Evolutionary conservation across 2,113 vertebrate species (phyloP), one percentile per base, ranked within the genome.

Genomic region (Rhineura floridana): DNA sequence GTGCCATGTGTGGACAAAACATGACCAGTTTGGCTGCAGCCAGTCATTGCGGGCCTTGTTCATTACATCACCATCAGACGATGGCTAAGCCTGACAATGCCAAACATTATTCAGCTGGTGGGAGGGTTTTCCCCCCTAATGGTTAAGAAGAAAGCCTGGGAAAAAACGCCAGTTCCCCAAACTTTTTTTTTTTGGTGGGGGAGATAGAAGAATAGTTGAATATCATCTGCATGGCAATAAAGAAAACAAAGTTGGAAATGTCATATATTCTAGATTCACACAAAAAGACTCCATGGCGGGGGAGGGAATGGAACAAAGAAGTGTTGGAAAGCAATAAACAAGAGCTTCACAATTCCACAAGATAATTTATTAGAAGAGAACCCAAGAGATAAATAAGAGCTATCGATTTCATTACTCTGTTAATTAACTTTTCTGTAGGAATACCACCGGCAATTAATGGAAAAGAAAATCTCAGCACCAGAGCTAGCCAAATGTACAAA

Each of bases 21-120:
- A 96, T 97, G 97, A 97, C 95, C 97, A 95, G 97, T 95, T 95
- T 76, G 76, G 91, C 90, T 36, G 87, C 95, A 96, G 97, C 98
- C 98, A 98, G 96, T 98, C 96, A 95, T 90, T 10, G 87, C 50
- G 28, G 84, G 75, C 87, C 92, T 76, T 0, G 52, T 1, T 59
- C 0, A 4, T 97, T 92, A 97, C 97, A 97, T 98, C 97, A 98
- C 91, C 85, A 86, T 98, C 96, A 89, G 94, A 93, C 91, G 95
- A 97, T 13, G 87, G 94, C 87, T 12, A 59, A 69, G 91, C 93
- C 90, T 91, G 95, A 96, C 94, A 50, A 59, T n/a, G 82, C 92
- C 62, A 33, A 91, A 96, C 96, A 95, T 91, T 77, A 91, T 94
- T 89, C 89, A 95, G 93, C 94, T 96, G 96, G 93, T 96, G 46